Evolutionary conservation across 1,140 invertebrate species (phyloP).

Genomic region (Ceratosolen solmsi): DNA sequence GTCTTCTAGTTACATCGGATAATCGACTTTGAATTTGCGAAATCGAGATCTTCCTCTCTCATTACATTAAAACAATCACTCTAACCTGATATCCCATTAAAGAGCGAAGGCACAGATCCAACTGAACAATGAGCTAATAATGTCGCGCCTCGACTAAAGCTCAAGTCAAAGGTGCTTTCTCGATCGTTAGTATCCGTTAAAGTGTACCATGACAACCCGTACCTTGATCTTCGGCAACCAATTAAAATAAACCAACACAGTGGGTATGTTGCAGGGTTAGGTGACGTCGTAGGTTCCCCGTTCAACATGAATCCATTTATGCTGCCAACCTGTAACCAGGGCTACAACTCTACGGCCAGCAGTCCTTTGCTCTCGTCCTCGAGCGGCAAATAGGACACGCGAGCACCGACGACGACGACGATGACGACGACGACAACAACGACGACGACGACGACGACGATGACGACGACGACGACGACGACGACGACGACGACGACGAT

Average conservation of each 20-base stretch:
- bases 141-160: no score
- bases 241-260: slow-evolving; percentile 57
- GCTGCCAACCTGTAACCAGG: slow-evolving; percentile 90
- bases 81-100: no score
- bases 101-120: no score
- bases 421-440: no score
- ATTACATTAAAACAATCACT: no score
- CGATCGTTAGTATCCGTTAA: background rate
- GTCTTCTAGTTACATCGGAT: no score
- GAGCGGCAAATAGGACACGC: slow-evolving; percentile 80
- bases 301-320: slow-evolving; percentile 94
- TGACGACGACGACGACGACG: no score
- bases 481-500: no score
- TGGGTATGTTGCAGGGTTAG: slow-evolving; percentile 76
- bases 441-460: no score
- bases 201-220: background rate
- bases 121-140: no score
- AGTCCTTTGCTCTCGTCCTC: slow-evolving; percentile 85
- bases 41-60: no score
- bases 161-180: background rate
- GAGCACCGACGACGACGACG: slow-evolving; percentile 17
- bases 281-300: slow-evolving; percentile 86
- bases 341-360: slow-evolving; percentile 78
- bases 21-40: no score
- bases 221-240: slow-evolving; percentile 11